Evolutionary conservation across 2,113 vertebrate genomes (phyloP), one percentile per base, ranked within the genome.

Genomic region (Burhinus bistriatus): DNA sequence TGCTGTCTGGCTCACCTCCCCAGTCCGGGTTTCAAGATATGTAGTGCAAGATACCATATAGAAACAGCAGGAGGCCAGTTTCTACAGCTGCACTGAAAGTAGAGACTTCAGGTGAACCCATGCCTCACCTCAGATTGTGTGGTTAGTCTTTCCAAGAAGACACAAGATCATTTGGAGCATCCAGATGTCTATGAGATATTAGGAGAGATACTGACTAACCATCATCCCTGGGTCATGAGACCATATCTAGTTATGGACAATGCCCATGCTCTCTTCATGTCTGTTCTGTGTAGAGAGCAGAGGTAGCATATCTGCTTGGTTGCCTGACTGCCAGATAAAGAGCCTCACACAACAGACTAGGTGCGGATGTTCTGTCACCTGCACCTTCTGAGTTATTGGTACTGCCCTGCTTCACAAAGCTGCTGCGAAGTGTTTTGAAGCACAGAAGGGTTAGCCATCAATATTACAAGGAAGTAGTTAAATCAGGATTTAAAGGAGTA

Each of bases 191-290:
- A 15, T 1, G 4, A 44, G 3, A 19, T 80, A 72, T 13, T 40
- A 36, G 29, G 38, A 76, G 18, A 87, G 15, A 40, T 9, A 58
- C 22, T 16, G 9, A 25, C 49, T 40, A 83, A 72, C 13, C 6
- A 29, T 34, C 18, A 27, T 34, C 5, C n/a, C 34, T 44, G 8
- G 0, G 12, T 21, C 47, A 70, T 1, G 0, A 62, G n/a, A 47
- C 26, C 11, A 14, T 6, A 68, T 4, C 27, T 32, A 44, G 32
- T 30, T 42, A 42, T 1, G 1, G n/a, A 44, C 27, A 77, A 16
- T 1, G 15, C 16, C 42, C 18, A 10, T 6, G 4, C 0, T 1
- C 36, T 52, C 30, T 25, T 71, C 23, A 18, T 8, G 15, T 38
- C 62, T 80, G 6, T 58, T 64, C 34, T 42, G 18, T 11, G 11